Percentiles rank a stretch among this genome's conserved stretches.
These are phyloP conservation scores for Carpatolechia fugitivella DNA, from an alignment of 2,888 invertebrate genomes.

Conservation along the genomic window DNA sequence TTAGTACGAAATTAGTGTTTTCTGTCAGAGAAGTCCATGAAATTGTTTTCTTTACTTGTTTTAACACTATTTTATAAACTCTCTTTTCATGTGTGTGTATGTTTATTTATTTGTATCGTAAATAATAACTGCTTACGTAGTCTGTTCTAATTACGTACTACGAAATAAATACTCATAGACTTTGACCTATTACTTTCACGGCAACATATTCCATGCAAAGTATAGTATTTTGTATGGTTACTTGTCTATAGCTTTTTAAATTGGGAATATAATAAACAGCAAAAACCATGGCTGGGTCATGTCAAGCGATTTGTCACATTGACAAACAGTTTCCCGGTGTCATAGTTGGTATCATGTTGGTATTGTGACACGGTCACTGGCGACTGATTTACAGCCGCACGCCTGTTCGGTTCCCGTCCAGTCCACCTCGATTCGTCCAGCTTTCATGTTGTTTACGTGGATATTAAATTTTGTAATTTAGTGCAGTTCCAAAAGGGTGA, in stretches of 20 bases:
- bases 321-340: constrained; percentile 41
- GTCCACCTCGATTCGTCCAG: background rate
- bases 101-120: no score
- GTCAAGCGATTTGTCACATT: constrained; percentile 44
- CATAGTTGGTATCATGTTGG: constrained; percentile 18
- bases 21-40: no score
- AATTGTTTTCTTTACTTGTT: no score
- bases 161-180: no score
- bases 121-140: no score
- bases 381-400: constrained; percentile 29
- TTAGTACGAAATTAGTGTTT: no score
- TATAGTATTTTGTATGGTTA: no score
- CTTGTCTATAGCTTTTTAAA: constrained; percentile 28
- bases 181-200: no score
- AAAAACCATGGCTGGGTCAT: constrained; percentile 27
- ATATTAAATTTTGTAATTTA: background rate
- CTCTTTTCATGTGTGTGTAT: no score
- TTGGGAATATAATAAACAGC: constrained; percentile 30
- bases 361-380: constrained; percentile 23
- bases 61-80: no score
- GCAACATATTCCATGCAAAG: no score
- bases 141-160: no score
- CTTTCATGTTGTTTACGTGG: background rate
- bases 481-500: background rate
- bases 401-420: constrained; percentile 17